Conservation (phyloP, 2,113 vertebrate species). For the Microcebus lehilahytsara region DNA sequence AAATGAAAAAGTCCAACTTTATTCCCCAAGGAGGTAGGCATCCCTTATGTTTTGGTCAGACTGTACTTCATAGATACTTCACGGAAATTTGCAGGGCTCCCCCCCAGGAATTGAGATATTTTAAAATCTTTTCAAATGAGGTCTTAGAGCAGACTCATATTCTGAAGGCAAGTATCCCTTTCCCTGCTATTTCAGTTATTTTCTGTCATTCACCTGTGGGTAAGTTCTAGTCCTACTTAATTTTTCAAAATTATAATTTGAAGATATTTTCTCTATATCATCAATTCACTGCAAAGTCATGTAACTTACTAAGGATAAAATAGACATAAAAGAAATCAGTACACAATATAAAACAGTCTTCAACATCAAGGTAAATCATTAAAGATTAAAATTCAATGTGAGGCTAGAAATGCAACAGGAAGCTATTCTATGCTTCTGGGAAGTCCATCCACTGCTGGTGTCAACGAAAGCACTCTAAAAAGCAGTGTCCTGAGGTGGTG, state of each 20-base stretch:
- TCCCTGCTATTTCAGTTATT: not conserved
- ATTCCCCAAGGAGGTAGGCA: not conserved
- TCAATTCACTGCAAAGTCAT: not conserved
- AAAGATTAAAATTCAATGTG: not conserved
- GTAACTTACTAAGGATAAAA: not conserved
- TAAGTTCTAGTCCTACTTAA: not conserved
- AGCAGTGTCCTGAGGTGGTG: not conserved
- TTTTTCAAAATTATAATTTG: slow-evolving; percentile 21
- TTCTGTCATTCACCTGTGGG: not conserved
- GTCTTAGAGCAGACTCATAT: not conserved
- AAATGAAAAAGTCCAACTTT: not conserved
- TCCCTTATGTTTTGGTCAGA: not conserved
- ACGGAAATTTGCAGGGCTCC: no score
- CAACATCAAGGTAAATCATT: not conserved
- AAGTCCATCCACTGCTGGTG: not conserved
- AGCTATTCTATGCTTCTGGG: not conserved
- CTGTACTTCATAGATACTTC: not conserved
- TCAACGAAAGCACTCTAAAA: not conserved
- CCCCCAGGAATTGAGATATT: not conserved
- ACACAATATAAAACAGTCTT: not conserved
- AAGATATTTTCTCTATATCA: slow-evolving; percentile 10
- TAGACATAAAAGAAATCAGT: not conserved
- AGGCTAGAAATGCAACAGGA: not conserved
- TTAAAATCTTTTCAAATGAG: not conserved
- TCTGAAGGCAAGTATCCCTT: not conserved